Evolutionary conservation across 2,113 vertebrate species (phyloP).

Genomic region (Donacobius atricapilla): DNA sequence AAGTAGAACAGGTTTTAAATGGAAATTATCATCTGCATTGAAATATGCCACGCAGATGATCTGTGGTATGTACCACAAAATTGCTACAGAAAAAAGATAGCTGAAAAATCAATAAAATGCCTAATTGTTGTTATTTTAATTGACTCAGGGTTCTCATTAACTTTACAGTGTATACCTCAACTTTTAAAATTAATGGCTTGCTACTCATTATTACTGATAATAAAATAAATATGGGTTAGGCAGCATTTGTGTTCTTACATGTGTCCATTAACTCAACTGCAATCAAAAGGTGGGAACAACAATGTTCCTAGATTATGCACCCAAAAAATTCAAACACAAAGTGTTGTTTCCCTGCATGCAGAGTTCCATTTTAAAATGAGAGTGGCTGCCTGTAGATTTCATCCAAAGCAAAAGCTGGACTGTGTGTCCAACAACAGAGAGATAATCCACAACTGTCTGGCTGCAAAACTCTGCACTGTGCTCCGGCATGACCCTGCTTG

Average conservation of each 20-base stretch:
- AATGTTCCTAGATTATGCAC: background rate
- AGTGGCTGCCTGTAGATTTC: background rate
- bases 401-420: background rate
- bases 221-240: background rate
- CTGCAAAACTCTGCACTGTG: background rate
- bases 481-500: background rate
- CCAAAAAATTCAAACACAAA: background rate
- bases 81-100: constrained; percentile 3
- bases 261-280: background rate
- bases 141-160: constrained; percentile 30
- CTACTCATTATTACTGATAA: background rate
- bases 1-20: background rate
- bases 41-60: background rate
- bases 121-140: constrained; percentile 39
- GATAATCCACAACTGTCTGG: background rate
- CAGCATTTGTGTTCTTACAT: background rate
- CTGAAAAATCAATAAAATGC: constrained; percentile 35
- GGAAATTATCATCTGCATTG: background rate
- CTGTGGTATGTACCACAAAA: background rate
- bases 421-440: background rate
- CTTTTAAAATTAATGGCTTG: background rate
- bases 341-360: background rate
- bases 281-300: background rate
- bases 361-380: background rate
- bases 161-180: background rate